These are phyloP conservation scores for Babylonia areolata DNA, from an alignment of 1,140 invertebrate species.

Conservation along the genomic window DNA sequence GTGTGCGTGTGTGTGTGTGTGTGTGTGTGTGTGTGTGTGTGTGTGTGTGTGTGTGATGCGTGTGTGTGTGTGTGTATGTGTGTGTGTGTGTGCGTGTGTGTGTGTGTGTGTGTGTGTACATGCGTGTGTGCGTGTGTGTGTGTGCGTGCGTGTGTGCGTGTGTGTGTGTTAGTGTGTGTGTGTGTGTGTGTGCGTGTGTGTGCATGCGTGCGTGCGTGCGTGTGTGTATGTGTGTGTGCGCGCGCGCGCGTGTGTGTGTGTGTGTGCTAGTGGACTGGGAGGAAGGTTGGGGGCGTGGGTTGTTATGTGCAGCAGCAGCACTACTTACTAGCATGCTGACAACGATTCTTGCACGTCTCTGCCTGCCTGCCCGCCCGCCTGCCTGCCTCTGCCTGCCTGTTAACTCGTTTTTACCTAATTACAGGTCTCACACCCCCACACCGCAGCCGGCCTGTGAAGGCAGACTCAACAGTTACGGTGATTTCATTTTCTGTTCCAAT, in stretches of 20 bases:
- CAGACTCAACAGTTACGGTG: too few species aligned
- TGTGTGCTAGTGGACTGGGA: not conserved
- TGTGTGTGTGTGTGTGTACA: not conserved
- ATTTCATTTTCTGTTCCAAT: too few species aligned
- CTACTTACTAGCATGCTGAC: too few species aligned
- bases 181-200: slow-evolving; percentile 12
- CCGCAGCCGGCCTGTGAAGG: too few species aligned
- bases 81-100: not conserved
- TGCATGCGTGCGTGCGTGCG: not conserved
- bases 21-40: not conserved
- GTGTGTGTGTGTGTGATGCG: not conserved
- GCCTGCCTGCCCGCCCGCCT: too few species aligned
- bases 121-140: not conserved
- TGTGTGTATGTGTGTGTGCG: not conserved
- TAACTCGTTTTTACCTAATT: too few species aligned
- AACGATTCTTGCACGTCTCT: too few species aligned
- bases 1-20: not conserved
- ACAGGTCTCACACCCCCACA: too few species aligned
- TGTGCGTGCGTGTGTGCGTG: slow-evolving; percentile 4
- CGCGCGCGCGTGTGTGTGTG: not conserved
- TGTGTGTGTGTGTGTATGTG: not conserved
- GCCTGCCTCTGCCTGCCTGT: too few species aligned
- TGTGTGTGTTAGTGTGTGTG: not conserved
- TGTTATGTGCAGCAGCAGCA: too few species aligned
- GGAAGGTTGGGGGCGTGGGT: too few species aligned